Base-by-base conservation (phyloP, 1,140 invertebrate species). In the Agrypnia vestita region DNA sequence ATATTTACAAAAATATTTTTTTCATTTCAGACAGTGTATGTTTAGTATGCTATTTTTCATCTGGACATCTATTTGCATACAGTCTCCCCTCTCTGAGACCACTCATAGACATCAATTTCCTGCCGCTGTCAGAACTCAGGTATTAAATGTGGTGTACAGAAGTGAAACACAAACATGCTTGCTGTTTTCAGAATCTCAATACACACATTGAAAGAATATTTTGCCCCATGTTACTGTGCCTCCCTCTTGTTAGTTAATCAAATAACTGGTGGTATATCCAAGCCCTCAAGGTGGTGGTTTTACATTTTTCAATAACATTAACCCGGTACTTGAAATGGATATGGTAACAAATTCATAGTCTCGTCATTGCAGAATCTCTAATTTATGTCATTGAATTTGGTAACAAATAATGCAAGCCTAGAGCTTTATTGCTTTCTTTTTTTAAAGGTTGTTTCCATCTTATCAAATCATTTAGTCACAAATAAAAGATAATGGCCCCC, bases 81-180 rank as follows among this genome's bases (percentile, higher is more conserved):
- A 97, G 96, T 91, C 90, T 99, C 86, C 98, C 98, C 64, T 97
- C 96, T 87, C 91, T 99, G 84, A 94, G 96, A 89, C 94, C 94
- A 80, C 91, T 99, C 62, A 93, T 98, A 84, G 96, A 98, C 89
- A 93, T 97, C 69, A 96, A 98, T 89, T 98, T 98, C 91, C 91
- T 98, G 84, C 97, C 97, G 81, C 92, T 98, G 79, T 93, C 95
- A 78, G 97, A 99, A 88, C 92, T 98, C 89, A 97, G 97, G 97
- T 98, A 92, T 84, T 80, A 56, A 47, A 17, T 19, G 67, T 49
- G 47, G n/a, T 17, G 46, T 44, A n/a, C 51, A n/a, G 35, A 35
- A 35, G 13, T 8, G 72, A 74, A 51, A 74, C 72, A 53, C 17
- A 51, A n/a, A 55, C 62, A 51, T 51, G 67, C 67, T 71, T 71